phyloP scores from a whole-genome alignment of 2,797 vertebrate genomes.

The Phyllotis vaccarum region DNA sequence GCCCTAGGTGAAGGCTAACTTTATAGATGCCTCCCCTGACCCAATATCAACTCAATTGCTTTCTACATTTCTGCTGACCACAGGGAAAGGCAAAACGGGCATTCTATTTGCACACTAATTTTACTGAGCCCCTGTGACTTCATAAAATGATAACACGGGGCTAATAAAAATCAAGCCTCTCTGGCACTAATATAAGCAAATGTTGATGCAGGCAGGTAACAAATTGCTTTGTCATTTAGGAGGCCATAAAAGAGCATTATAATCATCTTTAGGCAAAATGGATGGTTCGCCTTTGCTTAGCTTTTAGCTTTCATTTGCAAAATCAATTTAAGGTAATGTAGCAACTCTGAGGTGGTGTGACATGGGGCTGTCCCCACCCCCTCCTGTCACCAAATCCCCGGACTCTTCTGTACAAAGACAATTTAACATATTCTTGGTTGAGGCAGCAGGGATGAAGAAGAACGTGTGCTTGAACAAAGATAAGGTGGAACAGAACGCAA shows the following conservation, averaged over 20 bases:
- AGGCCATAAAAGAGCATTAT: conserved; percentile 88
- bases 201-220: conserved; percentile 91
- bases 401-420: conserved; percentile 60
- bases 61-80: conserved; percentile 93
- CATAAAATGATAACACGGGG: conserved; percentile 89
- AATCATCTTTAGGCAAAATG: conserved; percentile 90
- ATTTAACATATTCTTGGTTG: conserved; percentile 69
- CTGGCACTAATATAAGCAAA: conserved; percentile 89
- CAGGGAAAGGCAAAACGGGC: conserved; percentile 95
- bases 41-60: conserved; percentile 94
- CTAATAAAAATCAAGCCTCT: conserved; percentile 94
- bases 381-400: neutral
- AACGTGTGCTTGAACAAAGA: conserved; percentile 40
- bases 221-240: conserved; percentile 91
- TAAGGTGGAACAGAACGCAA: neutral
- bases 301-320: conserved; percentile 90
- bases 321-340: conserved; percentile 88
- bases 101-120: conserved; percentile 93
- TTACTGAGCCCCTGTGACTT: conserved; percentile 89
- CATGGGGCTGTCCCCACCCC: conserved; percentile 73
- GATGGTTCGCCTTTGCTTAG: conserved; percentile 89
- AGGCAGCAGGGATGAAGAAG: conserved; percentile 33
- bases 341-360: conserved; percentile 86
- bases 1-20: conserved; percentile 88
- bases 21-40: conserved; percentile 95